These are phyloP conservation scores for Sympetrum striolatum DNA, from an alignment of 2,888 invertebrate genomes.

Conservation along the genomic window DNA sequence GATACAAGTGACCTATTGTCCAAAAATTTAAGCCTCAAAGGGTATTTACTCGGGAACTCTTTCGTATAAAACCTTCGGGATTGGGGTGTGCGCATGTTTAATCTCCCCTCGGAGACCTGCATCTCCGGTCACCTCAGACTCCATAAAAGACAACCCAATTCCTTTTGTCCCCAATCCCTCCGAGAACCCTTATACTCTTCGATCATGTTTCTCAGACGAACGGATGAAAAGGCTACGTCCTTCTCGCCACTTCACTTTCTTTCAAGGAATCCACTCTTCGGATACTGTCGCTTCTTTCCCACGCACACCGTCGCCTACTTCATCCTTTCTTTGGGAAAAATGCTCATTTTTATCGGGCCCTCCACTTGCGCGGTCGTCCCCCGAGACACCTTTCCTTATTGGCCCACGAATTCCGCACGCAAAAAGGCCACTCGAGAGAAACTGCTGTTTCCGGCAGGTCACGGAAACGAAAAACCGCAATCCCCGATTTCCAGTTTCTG, in stretches of 20 bases:
- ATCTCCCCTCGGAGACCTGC: background rate
- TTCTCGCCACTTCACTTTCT: background rate
- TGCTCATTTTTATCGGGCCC: background rate
- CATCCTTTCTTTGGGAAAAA: too few relatives aligned
- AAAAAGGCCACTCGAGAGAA: background rate
- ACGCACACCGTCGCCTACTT: background rate
- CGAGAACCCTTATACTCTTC: background rate
- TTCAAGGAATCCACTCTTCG: background rate
- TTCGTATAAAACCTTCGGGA: too few relatives aligned
- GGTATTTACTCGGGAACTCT: too few relatives aligned
- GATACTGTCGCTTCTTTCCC: background rate
- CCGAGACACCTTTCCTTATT: background rate
- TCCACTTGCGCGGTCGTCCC: background rate
- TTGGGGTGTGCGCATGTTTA: too few relatives aligned
- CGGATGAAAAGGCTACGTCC: background rate
- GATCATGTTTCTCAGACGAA: constrained; percentile 18
- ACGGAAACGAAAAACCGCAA: background rate
- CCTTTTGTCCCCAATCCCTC: background rate
- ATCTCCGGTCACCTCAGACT: background rate
- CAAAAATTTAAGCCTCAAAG: too few relatives aligned
- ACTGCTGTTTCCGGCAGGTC: background rate
- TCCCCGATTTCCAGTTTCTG: background rate
- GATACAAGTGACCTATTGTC: too few relatives aligned
- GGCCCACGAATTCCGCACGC: too few relatives aligned
- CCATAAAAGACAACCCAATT: constrained; percentile 11